phyloP scores from a whole-genome alignment of 2,888 invertebrate genomes.

The Andrena bucephala region DNA sequence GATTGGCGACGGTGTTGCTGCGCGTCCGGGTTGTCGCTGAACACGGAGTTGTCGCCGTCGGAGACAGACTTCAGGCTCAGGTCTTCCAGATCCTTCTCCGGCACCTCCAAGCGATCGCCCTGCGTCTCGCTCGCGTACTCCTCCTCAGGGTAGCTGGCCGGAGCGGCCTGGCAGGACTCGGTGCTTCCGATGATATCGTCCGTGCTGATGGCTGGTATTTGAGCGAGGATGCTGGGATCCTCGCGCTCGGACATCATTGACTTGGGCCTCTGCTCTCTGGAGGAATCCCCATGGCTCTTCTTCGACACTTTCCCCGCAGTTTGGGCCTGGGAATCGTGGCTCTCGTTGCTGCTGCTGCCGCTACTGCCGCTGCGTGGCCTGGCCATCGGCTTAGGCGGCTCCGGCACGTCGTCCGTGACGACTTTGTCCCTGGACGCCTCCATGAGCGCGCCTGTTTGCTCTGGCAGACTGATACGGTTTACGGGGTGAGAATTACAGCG shows the following conservation, averaged over 20 bases:
- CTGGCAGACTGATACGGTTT: slow-evolving; percentile 50
- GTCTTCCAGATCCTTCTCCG: slow-evolving; percentile 86
- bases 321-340: background rate
- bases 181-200: background rate
- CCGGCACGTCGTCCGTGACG: slow-evolving; percentile 41
- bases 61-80: slow-evolving; percentile 87
- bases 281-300: background rate
- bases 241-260: slow-evolving; percentile 7
- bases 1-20: slow-evolving; percentile 59
- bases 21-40: slow-evolving; percentile 80
- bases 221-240: background rate
- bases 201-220: background rate
- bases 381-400: slow-evolving; percentile 24
- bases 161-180: background rate
- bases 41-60: slow-evolving; percentile 88
- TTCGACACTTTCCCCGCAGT: background rate
- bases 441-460: slow-evolving; percentile 58
- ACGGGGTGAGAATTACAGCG: slow-evolving; percentile 42
- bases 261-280: slow-evolving; percentile 1
- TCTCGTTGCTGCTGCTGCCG: slow-evolving; percentile 15
- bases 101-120: slow-evolving; percentile 73
- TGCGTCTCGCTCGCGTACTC: slow-evolving; percentile 32
- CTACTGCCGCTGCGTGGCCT: slow-evolving; percentile 12
- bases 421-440: slow-evolving; percentile 61
- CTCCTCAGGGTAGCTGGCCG: slow-evolving; percentile 17